Base-by-base conservation (phyloP, 23 tunicate genomes). In the Styela plicata region DNA sequence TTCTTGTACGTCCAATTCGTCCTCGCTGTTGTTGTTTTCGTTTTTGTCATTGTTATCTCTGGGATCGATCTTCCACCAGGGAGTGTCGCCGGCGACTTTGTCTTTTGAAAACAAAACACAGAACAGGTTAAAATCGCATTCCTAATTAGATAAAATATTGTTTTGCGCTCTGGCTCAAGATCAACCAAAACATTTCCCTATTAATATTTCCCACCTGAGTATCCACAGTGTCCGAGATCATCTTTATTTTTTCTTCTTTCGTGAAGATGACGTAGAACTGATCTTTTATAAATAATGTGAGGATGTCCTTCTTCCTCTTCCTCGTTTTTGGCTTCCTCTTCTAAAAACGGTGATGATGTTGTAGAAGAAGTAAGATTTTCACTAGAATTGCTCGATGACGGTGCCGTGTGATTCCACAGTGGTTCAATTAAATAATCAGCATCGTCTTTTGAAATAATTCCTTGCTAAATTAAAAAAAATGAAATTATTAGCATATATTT, bases 371-470 rank as follows among this genome's bases (percentile, higher is more conserved):
- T 26, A 5, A 44, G 27, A 53, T 53, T 76, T 17, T 36, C 83
- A 30, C 23, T 61, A 22, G n/a, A n/a, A 17, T 57, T 67, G 34
- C 57, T 64, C 22, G 69, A 2, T 0, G 79, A 69, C 24, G 70
- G 31, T 34, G 26, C 76, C 34, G 99, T 84, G 76, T 91, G 85
- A 44, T 96, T 96, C 94, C 94, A 96, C 67, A 80, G 53, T 23
- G 99, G 99, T 63, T 96, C 99, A 70, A 96, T 91, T 52, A 96
- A 91, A 80, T 74, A 96, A 19, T 87, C 85, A n/a, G 84, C 86
- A 34, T 87, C 90, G 63, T 79, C 97, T 69, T 88, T 85, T 22
- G 74, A 64, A 34, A 96, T 88, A 22, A 96, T 63, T 2, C 99
- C 99, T 96, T 96, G 94, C 99, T 96, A 89, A 23, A 36, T 57